These are phyloP conservation scores for Rutilus rutilus DNA, from an alignment of 2,113 vertebrate genomes.

Conservation along the genomic window DNA sequence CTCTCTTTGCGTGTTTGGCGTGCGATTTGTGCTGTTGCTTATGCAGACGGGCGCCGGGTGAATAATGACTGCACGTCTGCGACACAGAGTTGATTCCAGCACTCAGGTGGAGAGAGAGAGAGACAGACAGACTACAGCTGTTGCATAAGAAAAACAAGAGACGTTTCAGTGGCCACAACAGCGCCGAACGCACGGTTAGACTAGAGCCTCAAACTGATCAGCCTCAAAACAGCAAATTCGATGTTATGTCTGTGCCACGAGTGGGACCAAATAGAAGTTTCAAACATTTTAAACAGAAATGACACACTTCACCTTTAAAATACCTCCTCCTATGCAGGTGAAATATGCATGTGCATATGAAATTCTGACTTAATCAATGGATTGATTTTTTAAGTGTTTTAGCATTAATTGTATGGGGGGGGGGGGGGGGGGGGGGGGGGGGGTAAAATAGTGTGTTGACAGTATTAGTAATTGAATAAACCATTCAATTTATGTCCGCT, in stretches of 20 bases:
- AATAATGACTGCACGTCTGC: conserved; percentile 50
- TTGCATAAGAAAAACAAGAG: conserved; percentile 48
- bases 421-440: too few relatives aligned
- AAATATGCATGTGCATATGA: background rate
- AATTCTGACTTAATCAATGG: background rate
- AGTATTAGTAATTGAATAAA: too few relatives aligned
- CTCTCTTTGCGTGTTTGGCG: conserved; percentile 2
- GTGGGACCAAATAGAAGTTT: background rate
- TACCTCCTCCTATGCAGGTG: background rate
- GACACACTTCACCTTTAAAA: background rate
- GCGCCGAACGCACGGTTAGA: background rate
- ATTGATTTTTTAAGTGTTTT: background rate
- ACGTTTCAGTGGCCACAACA: conserved; percentile 10
- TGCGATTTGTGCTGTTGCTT: conserved; percentile 27
- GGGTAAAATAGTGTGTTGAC: background rate
- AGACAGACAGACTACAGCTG: conserved; percentile 41
- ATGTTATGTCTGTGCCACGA: background rate
- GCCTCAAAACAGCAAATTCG: background rate
- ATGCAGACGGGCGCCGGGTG: conserved; percentile 45
- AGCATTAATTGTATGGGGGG: too few relatives aligned
- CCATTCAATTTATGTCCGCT: too few relatives aligned
- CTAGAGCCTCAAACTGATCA: background rate
- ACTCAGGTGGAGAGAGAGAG: conserved; percentile 35
- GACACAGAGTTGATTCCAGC: conserved; percentile 36
- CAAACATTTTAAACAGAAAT: background rate